These are phyloP conservation scores for Elephas maximus DNA, from an alignment of 2,113 vertebrate genomes.

Conservation along the genomic window DNA sequence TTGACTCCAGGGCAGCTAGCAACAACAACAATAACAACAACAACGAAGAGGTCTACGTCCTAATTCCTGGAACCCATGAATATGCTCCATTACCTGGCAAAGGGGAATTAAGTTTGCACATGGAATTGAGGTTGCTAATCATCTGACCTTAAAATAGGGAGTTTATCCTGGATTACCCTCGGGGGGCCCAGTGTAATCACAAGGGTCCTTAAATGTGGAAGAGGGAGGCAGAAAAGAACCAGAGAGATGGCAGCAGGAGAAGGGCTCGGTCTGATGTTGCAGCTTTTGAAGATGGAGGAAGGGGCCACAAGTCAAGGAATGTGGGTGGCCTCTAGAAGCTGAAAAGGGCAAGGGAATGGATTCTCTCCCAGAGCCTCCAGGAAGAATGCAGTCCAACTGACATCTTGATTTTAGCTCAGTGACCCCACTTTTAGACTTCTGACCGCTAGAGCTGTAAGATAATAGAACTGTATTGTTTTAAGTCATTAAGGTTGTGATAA, in stretches of 20 bases:
- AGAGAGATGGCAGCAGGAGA: neutral
- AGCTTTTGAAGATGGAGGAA: neutral
- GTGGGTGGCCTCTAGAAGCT: neutral
- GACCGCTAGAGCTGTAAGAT: neutral
- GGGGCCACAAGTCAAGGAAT: neutral
- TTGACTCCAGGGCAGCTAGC: too few species aligned
- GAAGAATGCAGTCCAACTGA: neutral
- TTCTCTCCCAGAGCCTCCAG: neutral
- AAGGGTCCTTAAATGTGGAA: neutral
- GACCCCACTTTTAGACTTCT: neutral
- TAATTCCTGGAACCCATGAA: neutral
- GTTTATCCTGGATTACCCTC: neutral
- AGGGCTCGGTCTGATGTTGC: neutral
- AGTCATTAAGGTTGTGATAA: neutral
- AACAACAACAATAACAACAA: neutral
- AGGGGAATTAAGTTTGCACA: too few species aligned
- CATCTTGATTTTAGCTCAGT: neutral
- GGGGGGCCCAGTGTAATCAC: neutral
- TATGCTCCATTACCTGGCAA: accelerated
- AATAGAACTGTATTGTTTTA: neutral
- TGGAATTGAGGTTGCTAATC: neutral
- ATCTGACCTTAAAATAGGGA: neutral
- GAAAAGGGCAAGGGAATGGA: neutral
- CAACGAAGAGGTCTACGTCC: neutral
- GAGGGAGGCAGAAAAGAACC: neutral